phyloP scores from a whole-genome alignment of 1,140 invertebrate genomes.

The Zaprionus ghesquierei region DNA sequence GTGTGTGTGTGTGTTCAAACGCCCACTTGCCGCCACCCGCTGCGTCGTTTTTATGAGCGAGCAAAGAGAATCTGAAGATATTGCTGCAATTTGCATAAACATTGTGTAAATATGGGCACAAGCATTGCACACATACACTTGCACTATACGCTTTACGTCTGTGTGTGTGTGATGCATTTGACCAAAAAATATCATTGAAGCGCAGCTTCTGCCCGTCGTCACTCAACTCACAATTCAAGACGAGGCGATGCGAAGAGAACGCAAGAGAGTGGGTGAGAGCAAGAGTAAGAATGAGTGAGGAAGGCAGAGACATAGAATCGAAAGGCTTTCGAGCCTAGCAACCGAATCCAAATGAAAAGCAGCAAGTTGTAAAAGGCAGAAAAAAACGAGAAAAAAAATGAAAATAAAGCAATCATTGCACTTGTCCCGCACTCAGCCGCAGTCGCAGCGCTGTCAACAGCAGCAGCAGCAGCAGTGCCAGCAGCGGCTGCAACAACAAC shows the following conservation, averaged over 20 bases:
- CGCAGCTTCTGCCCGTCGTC: constrained; percentile 9
- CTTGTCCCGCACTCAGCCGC: constrained; percentile 51
- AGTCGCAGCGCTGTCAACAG: constrained; percentile 16
- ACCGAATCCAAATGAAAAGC: constrained; percentile 55
- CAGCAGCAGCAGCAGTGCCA: constrained; percentile 3
- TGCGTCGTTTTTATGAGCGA: constrained; percentile 24
- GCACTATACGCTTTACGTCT: neutral
- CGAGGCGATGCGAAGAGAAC: neutral
- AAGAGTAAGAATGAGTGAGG: neutral
- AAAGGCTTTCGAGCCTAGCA: constrained; percentile 61
- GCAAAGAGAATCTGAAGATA: constrained; percentile 48
- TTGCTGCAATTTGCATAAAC: constrained; percentile 64
- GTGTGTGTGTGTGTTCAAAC: too few relatives aligned
- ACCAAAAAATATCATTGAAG: constrained; percentile 48
- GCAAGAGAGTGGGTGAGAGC: neutral
- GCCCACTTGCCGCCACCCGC: neutral
- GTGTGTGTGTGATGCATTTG: constrained; percentile 31
- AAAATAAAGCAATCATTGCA: constrained; percentile 74
- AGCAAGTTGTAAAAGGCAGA: constrained; percentile 53
- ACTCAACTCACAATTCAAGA: constrained; percentile 17
- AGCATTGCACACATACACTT: neutral
- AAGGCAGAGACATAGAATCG: constrained; percentile 16
- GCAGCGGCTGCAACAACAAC: constrained; percentile 22
- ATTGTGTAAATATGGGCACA: constrained; percentile 41
- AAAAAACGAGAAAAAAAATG: constrained; percentile 11